A percentile compares a stretch with the other conserved stretches of the same genome.
Conservation (phyloP, 1,140 invertebrate species). For the Macrosteles quadrilineatus region DNA sequence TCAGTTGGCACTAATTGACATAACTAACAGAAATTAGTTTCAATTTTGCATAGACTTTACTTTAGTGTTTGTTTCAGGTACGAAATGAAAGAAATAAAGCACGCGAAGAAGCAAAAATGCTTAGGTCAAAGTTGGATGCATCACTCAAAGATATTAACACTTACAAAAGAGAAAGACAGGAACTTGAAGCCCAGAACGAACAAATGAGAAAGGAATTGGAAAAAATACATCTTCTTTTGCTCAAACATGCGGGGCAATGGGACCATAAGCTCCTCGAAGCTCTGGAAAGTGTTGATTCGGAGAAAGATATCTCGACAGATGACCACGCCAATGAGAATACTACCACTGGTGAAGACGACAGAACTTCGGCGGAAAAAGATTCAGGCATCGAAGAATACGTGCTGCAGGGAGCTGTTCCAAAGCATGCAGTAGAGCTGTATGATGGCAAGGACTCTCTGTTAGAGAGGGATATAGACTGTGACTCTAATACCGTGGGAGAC, state of each 20-base stretch:
- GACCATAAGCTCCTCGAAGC: slow-evolving; percentile 52
- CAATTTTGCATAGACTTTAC: too few species aligned
- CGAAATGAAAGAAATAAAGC: slow-evolving; percentile 84
- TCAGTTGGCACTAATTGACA: too few species aligned
- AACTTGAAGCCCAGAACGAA: slow-evolving; percentile 77
- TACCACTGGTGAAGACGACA: slow-evolving; percentile 27
- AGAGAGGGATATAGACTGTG: slow-evolving; percentile 28
- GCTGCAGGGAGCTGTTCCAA: slow-evolving; percentile 63
- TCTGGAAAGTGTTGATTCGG: slow-evolving; percentile 50
- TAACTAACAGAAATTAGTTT: too few species aligned
- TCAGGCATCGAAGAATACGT: slow-evolving; percentile 61
- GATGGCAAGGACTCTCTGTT: slow-evolving; percentile 29
- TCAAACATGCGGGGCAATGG: slow-evolving; percentile 61
- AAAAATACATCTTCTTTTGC: slow-evolving; percentile 64
- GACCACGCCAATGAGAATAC: slow-evolving; percentile 23
- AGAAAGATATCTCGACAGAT: slow-evolving; percentile 38
- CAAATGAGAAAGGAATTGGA: slow-evolving; percentile 80
- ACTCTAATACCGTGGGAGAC: slow-evolving; percentile 12
- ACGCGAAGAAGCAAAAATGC: slow-evolving; percentile 79
- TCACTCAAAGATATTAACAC: slow-evolving; percentile 74
- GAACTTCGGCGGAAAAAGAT: slow-evolving; percentile 37
- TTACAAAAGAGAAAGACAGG: slow-evolving; percentile 77
- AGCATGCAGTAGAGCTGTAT: slow-evolving; percentile 57
- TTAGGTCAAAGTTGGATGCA: slow-evolving; percentile 77
- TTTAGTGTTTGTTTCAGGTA: slow-evolving; percentile 58